A percentile compares a stretch with the other conserved stretches of the same genome.
phyloP scores from a whole-genome alignment of 1,140 invertebrate genomes.

The Diachasmimorpha longicaudata region DNA sequence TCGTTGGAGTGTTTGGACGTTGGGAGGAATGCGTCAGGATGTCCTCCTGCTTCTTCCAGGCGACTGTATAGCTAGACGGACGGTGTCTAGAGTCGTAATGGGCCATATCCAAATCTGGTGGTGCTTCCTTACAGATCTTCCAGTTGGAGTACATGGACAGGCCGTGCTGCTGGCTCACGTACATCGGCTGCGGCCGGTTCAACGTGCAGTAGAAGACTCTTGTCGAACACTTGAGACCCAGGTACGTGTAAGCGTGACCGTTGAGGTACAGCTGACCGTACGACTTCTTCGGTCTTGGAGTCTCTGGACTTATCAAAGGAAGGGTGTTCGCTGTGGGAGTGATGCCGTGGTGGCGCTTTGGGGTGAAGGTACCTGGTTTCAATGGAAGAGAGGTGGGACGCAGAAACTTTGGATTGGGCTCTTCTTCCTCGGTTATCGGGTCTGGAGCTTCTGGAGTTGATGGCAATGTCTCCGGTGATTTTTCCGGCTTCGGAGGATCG shows the following conservation, averaged over 20 bases:
- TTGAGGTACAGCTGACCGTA: constrained; percentile 87
- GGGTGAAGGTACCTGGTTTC: constrained; percentile 80
- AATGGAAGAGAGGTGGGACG: constrained; percentile 80
- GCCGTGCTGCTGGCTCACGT: constrained; percentile 87
- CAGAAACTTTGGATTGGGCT: constrained; percentile 70
- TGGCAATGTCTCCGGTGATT: constrained; percentile 24
- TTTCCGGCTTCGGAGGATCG: constrained; percentile 35
- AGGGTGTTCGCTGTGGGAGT: constrained; percentile 78
- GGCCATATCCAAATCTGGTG: constrained; percentile 75
- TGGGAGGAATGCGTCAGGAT: constrained; percentile 77
- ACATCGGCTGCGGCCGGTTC: constrained; percentile 93
- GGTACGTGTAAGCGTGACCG: constrained; percentile 90
- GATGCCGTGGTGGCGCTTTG: constrained; percentile 78
- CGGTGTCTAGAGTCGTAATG: constrained; percentile 81
- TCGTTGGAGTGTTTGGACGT: constrained; percentile 58
- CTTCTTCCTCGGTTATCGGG: constrained; percentile 16
- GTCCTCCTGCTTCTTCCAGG: constrained; percentile 69
- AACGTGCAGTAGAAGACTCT: constrained; percentile 91
- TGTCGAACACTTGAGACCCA: constrained; percentile 89
- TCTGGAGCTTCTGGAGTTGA: constrained; percentile 12
- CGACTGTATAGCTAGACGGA: constrained; percentile 66
- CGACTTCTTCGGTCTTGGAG: constrained; percentile 85
- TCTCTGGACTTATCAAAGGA: constrained; percentile 86
- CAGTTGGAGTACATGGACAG: constrained; percentile 99
- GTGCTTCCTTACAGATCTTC: constrained; percentile 78